Evolutionary conservation across 2,113 vertebrate genomes (phyloP).

Genomic region (Thomomys bottae): DNA sequence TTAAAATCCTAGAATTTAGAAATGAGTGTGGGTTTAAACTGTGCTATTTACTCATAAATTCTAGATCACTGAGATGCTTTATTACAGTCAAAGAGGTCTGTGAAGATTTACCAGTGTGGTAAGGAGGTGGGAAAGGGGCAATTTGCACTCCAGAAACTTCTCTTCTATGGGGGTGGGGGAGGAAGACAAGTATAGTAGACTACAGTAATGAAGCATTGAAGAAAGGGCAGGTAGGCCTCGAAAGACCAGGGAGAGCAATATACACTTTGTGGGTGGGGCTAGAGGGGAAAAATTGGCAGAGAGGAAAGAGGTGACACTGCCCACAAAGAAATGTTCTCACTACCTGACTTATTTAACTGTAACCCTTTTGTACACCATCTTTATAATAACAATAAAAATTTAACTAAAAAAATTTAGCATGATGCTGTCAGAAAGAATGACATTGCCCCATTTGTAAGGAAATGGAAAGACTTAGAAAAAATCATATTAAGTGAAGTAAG

Average conservation of each 20-base stretch:
- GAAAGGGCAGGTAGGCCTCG: not conserved
- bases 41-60: not conserved
- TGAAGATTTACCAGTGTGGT: not conserved
- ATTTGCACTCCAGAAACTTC: not conserved
- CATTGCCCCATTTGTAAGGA: too few species aligned
- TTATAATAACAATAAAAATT: not conserved
- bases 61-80: not conserved
- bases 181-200: not conserved
- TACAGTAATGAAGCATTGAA: not conserved
- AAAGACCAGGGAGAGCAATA: not conserved
- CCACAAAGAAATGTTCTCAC: not conserved
- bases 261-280: too few species aligned
- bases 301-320: not conserved
- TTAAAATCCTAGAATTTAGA: slow-evolving; percentile 6
- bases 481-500: too few species aligned
- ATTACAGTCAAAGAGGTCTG: not conserved
- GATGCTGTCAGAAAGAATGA: too few species aligned
- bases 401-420: not conserved
- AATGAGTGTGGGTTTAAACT: not conserved
- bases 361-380: not conserved
- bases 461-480: too few species aligned
- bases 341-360: too few species aligned
- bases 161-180: not conserved
- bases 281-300: not conserved
- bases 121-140: not conserved